Evolutionary conservation across 1,140 invertebrate genomes (phyloP).

Genomic region (Zophobas morio): DNA sequence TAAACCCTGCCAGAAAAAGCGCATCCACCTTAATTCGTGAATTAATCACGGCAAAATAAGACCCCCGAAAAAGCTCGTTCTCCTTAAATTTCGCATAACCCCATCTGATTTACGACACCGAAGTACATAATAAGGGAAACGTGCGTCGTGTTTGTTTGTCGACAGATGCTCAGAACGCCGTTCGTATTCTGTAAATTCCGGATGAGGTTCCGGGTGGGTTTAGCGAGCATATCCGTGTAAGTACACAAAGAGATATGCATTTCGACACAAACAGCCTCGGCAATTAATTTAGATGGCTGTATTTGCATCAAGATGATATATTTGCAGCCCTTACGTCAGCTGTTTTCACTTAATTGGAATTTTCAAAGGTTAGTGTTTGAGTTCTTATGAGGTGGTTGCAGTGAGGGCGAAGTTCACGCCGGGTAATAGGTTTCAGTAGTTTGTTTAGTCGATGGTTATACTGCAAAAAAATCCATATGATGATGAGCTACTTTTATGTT

Average conservation of each 20-base stretch:
- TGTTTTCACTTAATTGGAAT: slow-evolving; percentile 27
- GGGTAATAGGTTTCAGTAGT: too few relatives aligned
- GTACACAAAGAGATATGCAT: slow-evolving; percentile 39
- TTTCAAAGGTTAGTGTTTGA: too few relatives aligned
- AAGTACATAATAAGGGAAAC: slow-evolving; percentile 1
- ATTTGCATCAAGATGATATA: slow-evolving; percentile 18
- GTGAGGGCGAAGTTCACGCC: too few relatives aligned
- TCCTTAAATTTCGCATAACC: background rate
- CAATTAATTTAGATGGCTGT: slow-evolving; percentile 30
- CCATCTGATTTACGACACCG: slow-evolving; percentile 16
- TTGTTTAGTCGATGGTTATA: too few relatives aligned
- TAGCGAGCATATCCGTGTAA: slow-evolving; percentile 11
- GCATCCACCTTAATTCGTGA: background rate
- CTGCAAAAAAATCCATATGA: too few relatives aligned
- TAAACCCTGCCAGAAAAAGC: background rate
- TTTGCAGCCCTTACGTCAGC: slow-evolving; percentile 14
- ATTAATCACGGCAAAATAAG: background rate
- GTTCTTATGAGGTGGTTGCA: too few relatives aligned
- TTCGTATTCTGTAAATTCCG: slow-evolving; percentile 12
- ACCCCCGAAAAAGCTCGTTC: background rate
- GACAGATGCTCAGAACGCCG: slow-evolving; percentile 31
- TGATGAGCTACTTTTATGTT: too few relatives aligned
- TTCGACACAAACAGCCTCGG: slow-evolving; percentile 10
- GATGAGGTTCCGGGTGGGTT: slow-evolving; percentile 7
- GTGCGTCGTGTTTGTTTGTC: slow-evolving; percentile 33